Evolutionary conservation across 64 coral and sea anemone genomes (phyloP).

Genomic region (Exaiptasia diaphana): DNA sequence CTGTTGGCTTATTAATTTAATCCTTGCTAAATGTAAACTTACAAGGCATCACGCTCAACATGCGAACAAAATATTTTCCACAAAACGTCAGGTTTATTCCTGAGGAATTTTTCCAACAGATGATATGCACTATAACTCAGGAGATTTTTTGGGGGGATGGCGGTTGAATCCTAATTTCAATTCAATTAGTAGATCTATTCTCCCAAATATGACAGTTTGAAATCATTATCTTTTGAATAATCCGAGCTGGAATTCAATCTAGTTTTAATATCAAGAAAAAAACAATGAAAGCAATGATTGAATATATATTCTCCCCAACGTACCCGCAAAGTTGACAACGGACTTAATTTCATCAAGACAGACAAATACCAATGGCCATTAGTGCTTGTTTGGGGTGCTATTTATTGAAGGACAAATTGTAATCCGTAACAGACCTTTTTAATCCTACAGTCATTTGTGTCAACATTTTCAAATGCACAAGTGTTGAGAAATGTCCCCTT

Average conservation of each 20-base stretch:
- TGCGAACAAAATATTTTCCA: too few relatives aligned
- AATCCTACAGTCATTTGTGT: constrained; percentile 6
- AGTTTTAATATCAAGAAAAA: constrained; percentile 54
- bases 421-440: constrained; percentile 11
- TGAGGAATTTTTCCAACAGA: too few relatives aligned
- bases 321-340: constrained; percentile 44
- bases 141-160: not conserved
- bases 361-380: constrained; percentile 59
- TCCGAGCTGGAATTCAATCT: constrained; percentile 52
- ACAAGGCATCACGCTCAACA: too few relatives aligned
- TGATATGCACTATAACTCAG: not conserved
- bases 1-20: constrained; percentile 51
- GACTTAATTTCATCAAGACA: constrained; percentile 54
- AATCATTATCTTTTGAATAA: constrained; percentile 64
- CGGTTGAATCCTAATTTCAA: constrained; percentile 12
- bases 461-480: not conserved
- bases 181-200: constrained; percentile 56
- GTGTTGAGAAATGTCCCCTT: not conserved
- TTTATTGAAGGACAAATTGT: not conserved
- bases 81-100: too few relatives aligned
- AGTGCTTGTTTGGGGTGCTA: not conserved
- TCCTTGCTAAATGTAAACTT: constrained; percentile 6
- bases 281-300: constrained; percentile 66
- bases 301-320: constrained; percentile 40
- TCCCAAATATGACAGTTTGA: constrained; percentile 33